Conservation (phyloP, 1,140 invertebrate genomes). For the Calliphora vicina region DNA sequence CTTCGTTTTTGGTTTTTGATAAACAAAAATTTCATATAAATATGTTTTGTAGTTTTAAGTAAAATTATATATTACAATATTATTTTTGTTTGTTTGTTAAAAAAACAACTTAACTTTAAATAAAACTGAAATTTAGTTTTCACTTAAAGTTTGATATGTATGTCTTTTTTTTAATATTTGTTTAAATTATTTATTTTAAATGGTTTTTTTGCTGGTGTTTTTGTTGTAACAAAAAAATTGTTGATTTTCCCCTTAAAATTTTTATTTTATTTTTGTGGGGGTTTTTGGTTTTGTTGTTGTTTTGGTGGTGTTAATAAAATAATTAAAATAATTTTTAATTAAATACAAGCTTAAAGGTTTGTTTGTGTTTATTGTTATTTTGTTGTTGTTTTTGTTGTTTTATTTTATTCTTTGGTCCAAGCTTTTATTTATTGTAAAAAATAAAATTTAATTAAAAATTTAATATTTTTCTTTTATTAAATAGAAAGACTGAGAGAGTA, state of each 20-base stretch:
- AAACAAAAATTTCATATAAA: neutral
- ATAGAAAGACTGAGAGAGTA: neutral
- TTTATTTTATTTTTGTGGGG: neutral
- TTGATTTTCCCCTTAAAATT: too few relatives aligned
- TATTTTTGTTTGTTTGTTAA: neutral
- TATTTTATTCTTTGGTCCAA: slow-evolving; percentile 22
- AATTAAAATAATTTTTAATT: neutral
- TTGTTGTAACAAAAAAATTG: neutral
- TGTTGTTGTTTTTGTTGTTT: neutral
- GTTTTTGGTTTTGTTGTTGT: neutral
- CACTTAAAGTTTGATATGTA: slow-evolving; percentile 36
- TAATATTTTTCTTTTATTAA: neutral
- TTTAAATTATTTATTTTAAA: slow-evolving; percentile 3
- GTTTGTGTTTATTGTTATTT: neutral
- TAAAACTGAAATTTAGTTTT: slow-evolving; percentile 38
- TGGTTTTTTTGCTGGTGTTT: neutral
- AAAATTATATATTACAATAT: neutral
- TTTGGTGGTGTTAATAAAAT: neutral
- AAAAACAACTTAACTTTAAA: slow-evolving; percentile 21
- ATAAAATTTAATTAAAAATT: neutral
- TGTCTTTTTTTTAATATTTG: slow-evolving; percentile 36
- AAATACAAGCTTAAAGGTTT: neutral
- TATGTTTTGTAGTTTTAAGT: neutral
- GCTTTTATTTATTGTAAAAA: slow-evolving; percentile 41
- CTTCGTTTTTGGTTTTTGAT: slow-evolving; percentile 35